Conservation (phyloP, 2,797 vertebrate species). For the Rhincodon typus region DNA sequence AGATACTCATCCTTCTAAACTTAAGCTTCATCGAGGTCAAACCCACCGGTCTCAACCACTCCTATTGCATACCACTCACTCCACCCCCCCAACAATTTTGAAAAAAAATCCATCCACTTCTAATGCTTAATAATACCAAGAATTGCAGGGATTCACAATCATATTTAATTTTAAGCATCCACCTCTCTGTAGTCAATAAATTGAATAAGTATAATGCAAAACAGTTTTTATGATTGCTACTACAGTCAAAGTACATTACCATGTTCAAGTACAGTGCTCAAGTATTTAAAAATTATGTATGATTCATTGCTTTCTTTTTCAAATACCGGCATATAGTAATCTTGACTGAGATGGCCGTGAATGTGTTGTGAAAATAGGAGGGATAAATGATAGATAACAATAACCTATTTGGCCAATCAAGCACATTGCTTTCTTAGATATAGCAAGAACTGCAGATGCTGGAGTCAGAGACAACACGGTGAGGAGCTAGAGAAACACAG, state of each 20-base stretch:
- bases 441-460: too few relatives aligned
- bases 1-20: too few relatives aligned
- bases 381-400: background rate
- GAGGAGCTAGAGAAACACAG: too few relatives aligned
- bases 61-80: too few relatives aligned
- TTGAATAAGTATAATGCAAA: background rate
- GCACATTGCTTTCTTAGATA: background rate
- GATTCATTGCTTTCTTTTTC: background rate
- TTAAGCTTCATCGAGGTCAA: too few relatives aligned
- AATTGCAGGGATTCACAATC: background rate
- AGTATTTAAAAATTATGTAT: background rate
- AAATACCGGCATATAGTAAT: background rate
- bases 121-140: background rate
- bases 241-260: background rate
- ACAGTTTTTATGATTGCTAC: background rate
- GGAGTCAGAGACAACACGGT: too few relatives aligned
- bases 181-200: background rate
- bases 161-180: background rate
- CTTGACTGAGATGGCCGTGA: background rate
- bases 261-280: background rate
- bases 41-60: too few relatives aligned
- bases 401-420: background rate
- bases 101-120: background rate
- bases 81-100: background rate
- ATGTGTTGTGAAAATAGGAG: background rate